phyloP scores from a whole-genome alignment of 2,888 invertebrate genomes.

The Apoda limacodes region DNA sequence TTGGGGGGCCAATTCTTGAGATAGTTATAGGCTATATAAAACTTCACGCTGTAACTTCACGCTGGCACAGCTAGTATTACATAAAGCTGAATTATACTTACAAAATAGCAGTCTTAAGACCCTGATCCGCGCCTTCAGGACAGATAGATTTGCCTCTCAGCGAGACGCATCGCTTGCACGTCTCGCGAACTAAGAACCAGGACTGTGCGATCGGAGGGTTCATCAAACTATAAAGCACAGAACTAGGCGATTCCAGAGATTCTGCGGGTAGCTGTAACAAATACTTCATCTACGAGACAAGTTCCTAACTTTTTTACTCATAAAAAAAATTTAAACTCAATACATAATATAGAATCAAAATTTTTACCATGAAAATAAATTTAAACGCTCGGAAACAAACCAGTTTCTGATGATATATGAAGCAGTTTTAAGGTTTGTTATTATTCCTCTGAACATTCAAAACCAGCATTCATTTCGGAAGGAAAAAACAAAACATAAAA shows the following conservation, averaged over 20 bases:
- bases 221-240: conserved; percentile 25
- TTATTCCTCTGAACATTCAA: too few species aligned
- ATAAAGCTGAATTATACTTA: conserved; percentile 9
- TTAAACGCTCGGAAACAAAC: too few species aligned
- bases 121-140: conserved; percentile 20
- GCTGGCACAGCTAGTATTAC: neutral
- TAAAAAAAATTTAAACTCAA: too few species aligned
- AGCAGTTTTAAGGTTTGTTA: too few species aligned
- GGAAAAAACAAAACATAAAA: too few species aligned
- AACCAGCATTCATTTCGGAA: too few species aligned
- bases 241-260: conserved; percentile 29
- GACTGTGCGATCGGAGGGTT: conserved; percentile 19
- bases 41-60: neutral
- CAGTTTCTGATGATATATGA: too few species aligned
- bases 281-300: too few species aligned
- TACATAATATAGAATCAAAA: too few species aligned
- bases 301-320: too few species aligned
- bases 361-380: too few species aligned
- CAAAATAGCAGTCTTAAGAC: conserved; percentile 23
- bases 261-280: conserved; percentile 26
- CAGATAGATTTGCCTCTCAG: conserved; percentile 22
- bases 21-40: neutral
- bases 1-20: neutral
- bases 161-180: conserved; percentile 28
- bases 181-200: conserved; percentile 28